Evolutionary conservation across 2,797 vertebrate genomes (phyloP).

Genomic region (Protonibea diacanthus): DNA sequence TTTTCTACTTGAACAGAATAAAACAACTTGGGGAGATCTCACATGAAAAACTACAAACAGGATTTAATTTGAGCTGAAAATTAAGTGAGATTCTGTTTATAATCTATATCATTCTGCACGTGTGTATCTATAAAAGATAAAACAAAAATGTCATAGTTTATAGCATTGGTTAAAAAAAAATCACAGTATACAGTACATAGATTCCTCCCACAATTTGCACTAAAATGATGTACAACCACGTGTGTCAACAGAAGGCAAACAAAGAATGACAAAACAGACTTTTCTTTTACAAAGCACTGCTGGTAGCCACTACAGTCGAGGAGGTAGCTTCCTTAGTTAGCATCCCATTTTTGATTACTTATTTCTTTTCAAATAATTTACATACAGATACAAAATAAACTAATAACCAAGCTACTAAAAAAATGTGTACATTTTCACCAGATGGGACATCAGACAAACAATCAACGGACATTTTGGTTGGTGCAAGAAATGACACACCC

Average conservation of each 20-base stretch:
- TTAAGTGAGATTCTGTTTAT: conserved; percentile 61
- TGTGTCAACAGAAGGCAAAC: conserved; percentile 87
- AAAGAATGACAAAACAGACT: conserved; percentile 78
- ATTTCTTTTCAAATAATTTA: conserved; percentile 94
- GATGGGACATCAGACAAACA: conserved; percentile 85
- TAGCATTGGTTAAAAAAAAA: conserved; percentile 90
- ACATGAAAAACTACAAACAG: conserved; percentile 62
- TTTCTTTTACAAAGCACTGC: conserved; percentile 88
- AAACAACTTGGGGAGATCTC: conserved; percentile 49
- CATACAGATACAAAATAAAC: conserved; percentile 66
- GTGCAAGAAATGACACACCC: conserved; percentile 56
- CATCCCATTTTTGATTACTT: conserved; percentile 89
- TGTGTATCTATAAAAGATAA: conserved; percentile 68
- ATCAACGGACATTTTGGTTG: conserved; percentile 66
- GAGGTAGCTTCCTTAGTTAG: conserved; percentile 98
- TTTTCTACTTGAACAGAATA: conserved; percentile 63
- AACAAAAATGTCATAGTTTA: conserved; percentile 76
- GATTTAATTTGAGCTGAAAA: conserved; percentile 63
- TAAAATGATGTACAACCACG: conserved; percentile 91
- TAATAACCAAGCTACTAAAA: conserved; percentile 63
- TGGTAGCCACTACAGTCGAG: conserved; percentile 93
- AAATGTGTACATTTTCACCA: conserved; percentile 90
- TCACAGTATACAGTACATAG: conserved; percentile 93
- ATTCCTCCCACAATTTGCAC: conserved; percentile 91
- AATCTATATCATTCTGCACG: conserved; percentile 59